Evolutionary conservation across 92 coral and sea anemone species (phyloP).

Genomic region (Isaurus tuberculatus): DNA sequence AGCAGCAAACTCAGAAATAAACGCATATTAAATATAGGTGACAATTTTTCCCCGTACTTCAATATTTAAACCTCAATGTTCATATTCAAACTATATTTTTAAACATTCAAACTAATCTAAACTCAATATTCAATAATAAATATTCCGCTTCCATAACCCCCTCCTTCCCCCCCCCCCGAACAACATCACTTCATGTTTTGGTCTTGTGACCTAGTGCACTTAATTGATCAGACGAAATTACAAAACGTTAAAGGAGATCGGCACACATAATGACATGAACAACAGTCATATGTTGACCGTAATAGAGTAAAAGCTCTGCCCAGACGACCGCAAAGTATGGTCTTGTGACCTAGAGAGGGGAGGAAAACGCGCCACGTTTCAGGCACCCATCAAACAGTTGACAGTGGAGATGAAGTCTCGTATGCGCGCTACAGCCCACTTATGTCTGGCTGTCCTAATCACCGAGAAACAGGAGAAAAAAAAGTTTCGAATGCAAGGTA

Average conservation of each 20-base stretch:
- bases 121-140: too few relatives aligned
- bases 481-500: background rate
- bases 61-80: too few relatives aligned
- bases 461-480: constrained; percentile 31
- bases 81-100: too few relatives aligned
- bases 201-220: too few relatives aligned
- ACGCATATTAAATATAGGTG: too few relatives aligned
- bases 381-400: constrained; percentile 67
- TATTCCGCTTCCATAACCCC: too few relatives aligned
- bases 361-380: constrained; percentile 59
- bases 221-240: too few relatives aligned
- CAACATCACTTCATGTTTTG: too few relatives aligned
- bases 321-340: constrained; percentile 56
- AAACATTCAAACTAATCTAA: too few relatives aligned
- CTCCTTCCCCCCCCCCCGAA: too few relatives aligned
- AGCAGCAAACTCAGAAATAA: too few relatives aligned
- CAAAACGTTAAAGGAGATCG: constrained; percentile 48
- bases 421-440: constrained; percentile 66
- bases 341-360: constrained; percentile 69
- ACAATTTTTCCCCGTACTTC: too few relatives aligned
- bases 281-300: constrained; percentile 54
- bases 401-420: constrained; percentile 42
- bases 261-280: constrained; percentile 43
- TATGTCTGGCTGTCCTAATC: constrained; percentile 35
- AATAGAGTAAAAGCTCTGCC: constrained; percentile 46